Base-by-base conservation (phyloP, 2,888 invertebrate species). In the Chymomyza caudatula region DNA sequence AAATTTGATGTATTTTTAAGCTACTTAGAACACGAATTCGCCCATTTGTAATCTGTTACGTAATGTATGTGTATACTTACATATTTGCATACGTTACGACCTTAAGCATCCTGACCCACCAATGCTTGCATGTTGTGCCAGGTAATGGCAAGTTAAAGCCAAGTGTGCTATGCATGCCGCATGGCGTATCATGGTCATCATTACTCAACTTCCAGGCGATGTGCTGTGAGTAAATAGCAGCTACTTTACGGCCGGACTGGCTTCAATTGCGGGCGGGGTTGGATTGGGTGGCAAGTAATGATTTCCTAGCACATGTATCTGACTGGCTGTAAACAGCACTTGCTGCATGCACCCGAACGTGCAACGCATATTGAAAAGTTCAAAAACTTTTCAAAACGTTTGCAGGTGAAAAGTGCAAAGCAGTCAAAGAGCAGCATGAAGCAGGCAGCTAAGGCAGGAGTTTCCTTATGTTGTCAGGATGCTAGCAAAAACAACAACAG, bases 101-200 rank as follows among this genome's bases (percentile, higher is more conserved):
- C 71, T 51, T 57, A 49, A 65, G 64, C 60, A 62, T 44, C 29
- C 29, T 11, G 29, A 37, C 29, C 29, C 29, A 37, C 11, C 29
- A 37, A 37, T 11, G 11, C 29, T 37, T 37, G 11, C 11, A 37
- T 37, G 29, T 37, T 37, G n/a, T n/a, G 4, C 29, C 29, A 37
- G 11, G 29, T 37, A 11, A 37, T 37, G 29, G 29, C 11, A 37
- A 37, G 29, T 11, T 4, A 37, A 37, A 37, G 29, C 11, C 11
- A 37, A 37, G 11, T 37, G 11, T 37, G 13, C 42, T 52, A 43
- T 49, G 52, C 49, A 43, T 51, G 51, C 19, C 51, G 19, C 29
- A 20, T 53, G 13, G 79, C 71, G 65, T 85, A 82, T 77, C 82
- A 77, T 83, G 74, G 84, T 80, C 82, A 85, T 82, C 82, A 85